phyloP scores from a whole-genome alignment of 2,888 invertebrate genomes.

The Mechanitis mazaeus region DNA sequence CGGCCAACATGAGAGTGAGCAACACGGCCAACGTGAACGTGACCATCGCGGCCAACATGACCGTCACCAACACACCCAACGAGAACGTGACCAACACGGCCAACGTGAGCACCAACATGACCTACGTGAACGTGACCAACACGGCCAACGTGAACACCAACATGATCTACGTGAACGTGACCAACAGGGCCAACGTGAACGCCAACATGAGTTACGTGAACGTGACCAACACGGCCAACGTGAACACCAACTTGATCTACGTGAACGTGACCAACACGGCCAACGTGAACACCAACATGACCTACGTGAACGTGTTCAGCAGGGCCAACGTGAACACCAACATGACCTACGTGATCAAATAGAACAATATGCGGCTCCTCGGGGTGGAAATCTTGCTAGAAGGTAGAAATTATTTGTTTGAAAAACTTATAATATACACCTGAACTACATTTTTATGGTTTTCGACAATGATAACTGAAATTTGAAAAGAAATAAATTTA shows the following conservation, averaged over 20 bases:
- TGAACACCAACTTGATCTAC: background rate
- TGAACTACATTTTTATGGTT: no score
- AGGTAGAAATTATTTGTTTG: conserved; percentile 32
- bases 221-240: background rate
- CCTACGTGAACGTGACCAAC: background rate
- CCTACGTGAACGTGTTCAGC: background rate
- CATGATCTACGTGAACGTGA: background rate
- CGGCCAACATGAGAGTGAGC: background rate
- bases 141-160: background rate
- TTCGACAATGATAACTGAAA: no score
- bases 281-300: background rate
- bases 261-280: background rate
- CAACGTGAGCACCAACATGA: background rate
- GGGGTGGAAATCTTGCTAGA: conserved; percentile 44
- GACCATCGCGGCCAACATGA: no score
- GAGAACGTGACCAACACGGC: background rate
- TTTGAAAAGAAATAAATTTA: no score
- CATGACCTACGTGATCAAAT: background rate
- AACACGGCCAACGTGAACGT: no score
- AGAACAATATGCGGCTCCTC: conserved; percentile 32
- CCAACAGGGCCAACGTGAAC: background rate
- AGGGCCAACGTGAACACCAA: background rate
- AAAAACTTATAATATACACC: no score
- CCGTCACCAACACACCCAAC: background rate
- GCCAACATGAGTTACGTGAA: background rate